These are phyloP conservation scores for Drosophila rhopaloa DNA, from an alignment of 1,140 invertebrate genomes.

Conservation along the genomic window DNA sequence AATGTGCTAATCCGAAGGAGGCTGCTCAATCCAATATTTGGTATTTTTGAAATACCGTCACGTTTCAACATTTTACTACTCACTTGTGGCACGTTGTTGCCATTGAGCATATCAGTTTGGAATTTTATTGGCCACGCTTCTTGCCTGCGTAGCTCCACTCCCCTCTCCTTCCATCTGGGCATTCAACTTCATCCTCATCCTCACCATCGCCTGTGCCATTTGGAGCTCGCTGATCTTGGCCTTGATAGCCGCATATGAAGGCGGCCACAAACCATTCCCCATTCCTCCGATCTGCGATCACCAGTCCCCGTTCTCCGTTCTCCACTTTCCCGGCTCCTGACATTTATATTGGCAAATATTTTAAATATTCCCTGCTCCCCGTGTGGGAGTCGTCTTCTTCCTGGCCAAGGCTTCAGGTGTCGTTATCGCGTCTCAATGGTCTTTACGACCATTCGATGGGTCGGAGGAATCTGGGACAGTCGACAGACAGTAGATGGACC, in stretches of 20 bases:
- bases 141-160: conserved; percentile 46
- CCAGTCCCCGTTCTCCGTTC: background rate
- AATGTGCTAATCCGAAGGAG: conserved; percentile 43
- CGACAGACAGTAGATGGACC: background rate
- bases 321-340: conserved; percentile 44
- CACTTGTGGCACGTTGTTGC: conserved; percentile 81
- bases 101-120: conserved; percentile 81
- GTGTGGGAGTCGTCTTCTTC: conserved; percentile 43
- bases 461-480: background rate
- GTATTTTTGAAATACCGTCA: conserved; percentile 80
- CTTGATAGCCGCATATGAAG: conserved; percentile 76
- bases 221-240: conserved; percentile 72
- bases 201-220: conserved; percentile 38
- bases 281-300: conserved; percentile 7
- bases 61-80: conserved; percentile 82
- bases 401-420: conserved; percentile 35
- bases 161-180: background rate
- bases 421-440: conserved; percentile 54
- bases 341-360: conserved; percentile 82
- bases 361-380: conserved; percentile 57
- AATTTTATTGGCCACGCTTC: conserved; percentile 82
- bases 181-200: background rate
- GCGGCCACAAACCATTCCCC: conserved; percentile 45
- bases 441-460: conserved; percentile 28
- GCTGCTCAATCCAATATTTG: conserved; percentile 62